A percentile compares a stretch with the other conserved stretches of the same genome.
phyloP scores from a whole-genome alignment of 2,797 vertebrate species.

The Xenentodon cancila region DNA sequence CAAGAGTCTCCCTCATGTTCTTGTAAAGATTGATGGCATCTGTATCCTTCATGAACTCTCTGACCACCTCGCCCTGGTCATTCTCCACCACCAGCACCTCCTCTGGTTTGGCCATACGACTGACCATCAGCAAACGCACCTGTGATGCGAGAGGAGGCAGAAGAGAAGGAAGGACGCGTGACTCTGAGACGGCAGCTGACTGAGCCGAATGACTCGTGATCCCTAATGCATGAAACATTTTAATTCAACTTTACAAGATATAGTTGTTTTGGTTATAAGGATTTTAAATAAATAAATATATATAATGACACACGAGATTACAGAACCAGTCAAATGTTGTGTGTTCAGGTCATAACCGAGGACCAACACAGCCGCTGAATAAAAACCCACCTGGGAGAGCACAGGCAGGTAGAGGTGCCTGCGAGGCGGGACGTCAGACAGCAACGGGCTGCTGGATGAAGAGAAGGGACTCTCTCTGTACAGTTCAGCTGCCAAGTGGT shows the following conservation, averaged over 20 bases:
- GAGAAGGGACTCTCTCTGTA: slow-evolving; percentile 97
- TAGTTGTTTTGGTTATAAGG: too few species aligned
- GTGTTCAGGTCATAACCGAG: too few species aligned
- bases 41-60: slow-evolving; percentile 99
- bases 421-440: slow-evolving; percentile 95
- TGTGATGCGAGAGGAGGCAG: slow-evolving; percentile 5
- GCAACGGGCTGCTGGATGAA: slow-evolving; percentile 91
- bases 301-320: too few species aligned
- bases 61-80: slow-evolving; percentile 96
- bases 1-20: slow-evolving; percentile 98
- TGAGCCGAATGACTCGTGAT: background rate
- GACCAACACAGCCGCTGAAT: background rate
- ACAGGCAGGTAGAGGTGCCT: slow-evolving; percentile 96
- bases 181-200: too few species aligned
- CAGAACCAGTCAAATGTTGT: too few species aligned
- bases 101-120: slow-evolving; percentile 97
- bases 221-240: too few species aligned
- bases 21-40: slow-evolving; percentile 99
- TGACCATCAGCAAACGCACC: slow-evolving; percentile 97
- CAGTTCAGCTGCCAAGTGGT: slow-evolving; percentile 96
- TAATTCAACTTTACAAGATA: too few species aligned
- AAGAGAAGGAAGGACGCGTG: background rate
- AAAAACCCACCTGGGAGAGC: slow-evolving; percentile 90
- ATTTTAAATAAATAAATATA: too few species aligned
- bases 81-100: slow-evolving; percentile 98